Evolutionary conservation across 2,797 vertebrate genomes (phyloP).

Genomic region (Coendou prehensilis): DNA sequence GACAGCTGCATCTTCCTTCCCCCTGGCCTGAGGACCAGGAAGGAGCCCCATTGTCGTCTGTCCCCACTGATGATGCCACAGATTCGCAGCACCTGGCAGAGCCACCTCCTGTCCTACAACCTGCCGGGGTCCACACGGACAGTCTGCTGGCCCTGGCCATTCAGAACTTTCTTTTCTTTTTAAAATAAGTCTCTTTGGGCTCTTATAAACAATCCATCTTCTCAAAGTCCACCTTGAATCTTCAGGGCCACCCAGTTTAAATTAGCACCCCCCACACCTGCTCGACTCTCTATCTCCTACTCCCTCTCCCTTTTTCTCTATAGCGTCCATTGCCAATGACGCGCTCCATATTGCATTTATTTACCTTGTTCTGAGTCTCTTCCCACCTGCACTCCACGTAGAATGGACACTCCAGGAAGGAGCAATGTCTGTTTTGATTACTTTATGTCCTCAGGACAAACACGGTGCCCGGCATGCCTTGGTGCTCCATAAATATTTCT

Average conservation of each 20-base stretch:
- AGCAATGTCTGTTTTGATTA: neutral
- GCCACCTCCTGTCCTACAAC: accelerated
- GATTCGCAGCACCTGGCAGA: neutral
- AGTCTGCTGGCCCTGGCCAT: neutral
- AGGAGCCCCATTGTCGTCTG: neutral
- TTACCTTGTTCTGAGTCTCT: neutral
- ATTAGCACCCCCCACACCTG: neutral
- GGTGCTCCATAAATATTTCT: neutral
- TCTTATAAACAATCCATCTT: neutral
- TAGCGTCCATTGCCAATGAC: neutral
- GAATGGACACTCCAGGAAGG: neutral
- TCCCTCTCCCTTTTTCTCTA: neutral
- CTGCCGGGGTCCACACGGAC: neutral
- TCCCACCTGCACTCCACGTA: neutral
- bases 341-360: neutral
- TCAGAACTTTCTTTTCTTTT: neutral
- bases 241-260: neutral
- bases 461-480: neutral
- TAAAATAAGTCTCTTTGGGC: neutral
- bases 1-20: neutral
- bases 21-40: neutral
- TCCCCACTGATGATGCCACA: no score
- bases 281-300: no score
- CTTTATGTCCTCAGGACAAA: neutral
- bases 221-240: neutral